Evolutionary conservation across 2,113 vertebrate species (phyloP).

Genomic region (Caretta caretta): DNA sequence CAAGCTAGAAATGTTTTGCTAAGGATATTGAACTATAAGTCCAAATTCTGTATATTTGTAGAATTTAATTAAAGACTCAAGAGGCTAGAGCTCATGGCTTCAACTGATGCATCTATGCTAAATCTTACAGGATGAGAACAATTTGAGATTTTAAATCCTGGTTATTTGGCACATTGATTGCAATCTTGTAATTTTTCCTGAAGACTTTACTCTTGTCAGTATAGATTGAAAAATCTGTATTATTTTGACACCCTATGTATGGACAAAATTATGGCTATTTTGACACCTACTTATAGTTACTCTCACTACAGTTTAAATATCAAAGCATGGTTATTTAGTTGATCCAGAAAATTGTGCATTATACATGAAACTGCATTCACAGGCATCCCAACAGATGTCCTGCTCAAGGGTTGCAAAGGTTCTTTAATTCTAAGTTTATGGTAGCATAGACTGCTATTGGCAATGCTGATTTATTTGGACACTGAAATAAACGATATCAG

Average conservation of each 20-base stretch:
- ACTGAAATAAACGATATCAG: too few relatives aligned
- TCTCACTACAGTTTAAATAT: too few relatives aligned
- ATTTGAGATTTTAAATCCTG: neutral
- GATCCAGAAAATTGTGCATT: neutral
- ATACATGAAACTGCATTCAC: neutral
- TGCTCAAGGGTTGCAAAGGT: neutral
- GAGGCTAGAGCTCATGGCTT: too few relatives aligned
- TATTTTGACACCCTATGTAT: neutral
- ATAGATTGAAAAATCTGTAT: neutral
- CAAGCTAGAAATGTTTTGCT: too few relatives aligned
- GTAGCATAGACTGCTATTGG: neutral
- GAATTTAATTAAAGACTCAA: too few relatives aligned
- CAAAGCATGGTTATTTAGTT: neutral
- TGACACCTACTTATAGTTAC: too few relatives aligned
- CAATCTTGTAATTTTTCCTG: neutral
- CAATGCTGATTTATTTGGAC: too few relatives aligned
- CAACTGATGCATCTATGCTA: too few relatives aligned
- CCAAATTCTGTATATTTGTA: too few relatives aligned
- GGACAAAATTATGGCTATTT: too few relatives aligned
- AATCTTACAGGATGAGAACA: neutral
- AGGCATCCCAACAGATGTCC: fast-evolving
- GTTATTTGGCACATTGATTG: neutral
- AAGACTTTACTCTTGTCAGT: neutral
- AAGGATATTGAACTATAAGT: too few relatives aligned
- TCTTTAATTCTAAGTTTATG: neutral